Base-by-base conservation (phyloP, 2,888 invertebrate species). In the Agriopis leucophaearia region DNA sequence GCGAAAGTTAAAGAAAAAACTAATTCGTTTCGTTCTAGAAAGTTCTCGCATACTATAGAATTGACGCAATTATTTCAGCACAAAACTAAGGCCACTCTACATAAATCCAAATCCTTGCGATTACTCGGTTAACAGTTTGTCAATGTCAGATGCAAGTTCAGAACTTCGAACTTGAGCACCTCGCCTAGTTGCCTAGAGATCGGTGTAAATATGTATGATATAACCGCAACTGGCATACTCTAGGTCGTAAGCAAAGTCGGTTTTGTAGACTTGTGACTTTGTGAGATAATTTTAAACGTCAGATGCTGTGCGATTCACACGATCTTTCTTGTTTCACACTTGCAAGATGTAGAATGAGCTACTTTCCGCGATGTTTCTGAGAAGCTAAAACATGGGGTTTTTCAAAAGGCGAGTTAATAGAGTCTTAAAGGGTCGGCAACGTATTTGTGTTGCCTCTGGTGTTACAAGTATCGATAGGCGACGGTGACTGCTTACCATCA, bases 131-230 rank as follows among this genome's bases (percentile, higher is more conserved):
- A 70, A 72, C 73, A 76, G 78, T 81, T 79, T 78, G 76, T 81
- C 79, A 81, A 75, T 70, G 79, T 80, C 81, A 77, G 65, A 56
- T 72, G 75, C 79, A 79, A 76, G 77, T 73, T 74, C 70, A 65
- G 67, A 72, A 72, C 72, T 75, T 62, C 66, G 38, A 61, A 70
- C 59, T 69, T 56, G 68, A 57, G 60, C 64, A 64, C 40, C 64
- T 51, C 40, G 50, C 42, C 56, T 69, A 55, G 27, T 27, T 27
- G 27, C 27, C 42, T 52, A 48, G 70, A 70, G 66, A 72, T 70
- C 71, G 71, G 70, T 71, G 73, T 74, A 74, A 76, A 78, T 76
- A 72, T 74, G 70, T 66, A 71, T 72, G 70, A 54, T 1, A 42
- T 16, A 8, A 40, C 38, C 7, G 50, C 59, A 47, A 40, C 57